phyloP scores from a whole-genome alignment of 2,888 invertebrate species.

The Drosophila glabriapex region DNA sequence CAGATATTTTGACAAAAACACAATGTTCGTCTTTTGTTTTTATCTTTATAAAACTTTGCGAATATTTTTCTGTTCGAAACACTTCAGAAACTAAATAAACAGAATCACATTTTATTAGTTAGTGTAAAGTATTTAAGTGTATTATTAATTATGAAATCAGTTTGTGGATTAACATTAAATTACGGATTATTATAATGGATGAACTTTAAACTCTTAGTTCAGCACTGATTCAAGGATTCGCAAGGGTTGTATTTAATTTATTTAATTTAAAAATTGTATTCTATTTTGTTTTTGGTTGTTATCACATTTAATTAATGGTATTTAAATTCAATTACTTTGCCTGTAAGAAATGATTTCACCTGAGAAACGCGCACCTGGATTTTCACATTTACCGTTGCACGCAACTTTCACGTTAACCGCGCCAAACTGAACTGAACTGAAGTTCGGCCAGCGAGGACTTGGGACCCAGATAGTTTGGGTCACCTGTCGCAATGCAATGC shows the following conservation, averaged over 20 bases:
- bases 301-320: slow-evolving; percentile 1
- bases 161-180: not conserved
- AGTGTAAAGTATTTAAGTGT: not conserved
- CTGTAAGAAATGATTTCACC: not conserved
- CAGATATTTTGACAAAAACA: not conserved
- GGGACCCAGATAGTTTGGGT: slow-evolving; percentile 53
- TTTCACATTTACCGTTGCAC: slow-evolving; percentile 52
- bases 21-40: not conserved
- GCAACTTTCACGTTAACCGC: slow-evolving; percentile 75
- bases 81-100: not conserved
- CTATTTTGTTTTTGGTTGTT: not conserved
- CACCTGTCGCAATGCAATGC: slow-evolving; percentile 81
- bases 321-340: slow-evolving; percentile 17
- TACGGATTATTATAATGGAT: too few relatives aligned
- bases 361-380: slow-evolving; percentile 10
- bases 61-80: not conserved
- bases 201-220: not conserved
- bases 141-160: not conserved
- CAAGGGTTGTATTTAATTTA: not conserved
- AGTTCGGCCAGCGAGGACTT: slow-evolving; percentile 19
- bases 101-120: not conserved
- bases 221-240: too few relatives aligned
- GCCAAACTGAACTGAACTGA: slow-evolving; percentile 74
- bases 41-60: not conserved
- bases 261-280: not conserved